Base-by-base conservation (phyloP, 2,888 invertebrate species). In the Rhyacophila evoluta region DNA sequence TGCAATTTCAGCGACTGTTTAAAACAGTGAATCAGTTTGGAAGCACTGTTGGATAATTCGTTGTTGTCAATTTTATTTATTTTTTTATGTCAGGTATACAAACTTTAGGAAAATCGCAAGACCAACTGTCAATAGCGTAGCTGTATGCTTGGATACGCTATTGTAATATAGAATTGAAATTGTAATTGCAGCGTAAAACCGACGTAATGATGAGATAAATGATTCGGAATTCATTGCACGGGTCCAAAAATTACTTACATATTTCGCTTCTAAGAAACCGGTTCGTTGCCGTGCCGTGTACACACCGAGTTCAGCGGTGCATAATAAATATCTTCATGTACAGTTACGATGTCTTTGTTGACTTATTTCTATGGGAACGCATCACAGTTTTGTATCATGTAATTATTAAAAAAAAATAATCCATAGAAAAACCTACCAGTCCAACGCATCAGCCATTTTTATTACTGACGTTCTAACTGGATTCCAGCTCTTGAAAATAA, bases 261-360 rank as follows among this genome's bases (percentile, higher is more conserved):
- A 75, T 75, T 79, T 79, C 41, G 76, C 76, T 74, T 55, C 70
- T 39, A 74, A 69, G 55, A 55, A 80, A 80, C 77, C 80, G 75
- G 80, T 80, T 80, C 68, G 28, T 74, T 80, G 74, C 70, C 70
- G 36, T 33, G 41, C 25, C 19, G 70, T 39, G 39, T 37, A 68
- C 67, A 75, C 68, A 15, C 74, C 67, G 75, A 71, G 80, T 80
- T 80, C 77, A 80, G 71, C 80, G 69, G 77, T 78, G 80, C 80
- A 78, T 77, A 80, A 41, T 78, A 81, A 78, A 78, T 77, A 75
- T 77, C 70, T 71, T 78, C 77, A 70, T 79, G 69, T 81, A 81
- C 81, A 75, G 81, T 81, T 75, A 81, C 70, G 27, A 75, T 78
- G 69, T 81, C 78, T 73, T 78, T 82, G 78, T 79, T 74, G 38